Conservation (phyloP, 2,113 vertebrate species). For the Hippopotamus amphibius region DNA sequence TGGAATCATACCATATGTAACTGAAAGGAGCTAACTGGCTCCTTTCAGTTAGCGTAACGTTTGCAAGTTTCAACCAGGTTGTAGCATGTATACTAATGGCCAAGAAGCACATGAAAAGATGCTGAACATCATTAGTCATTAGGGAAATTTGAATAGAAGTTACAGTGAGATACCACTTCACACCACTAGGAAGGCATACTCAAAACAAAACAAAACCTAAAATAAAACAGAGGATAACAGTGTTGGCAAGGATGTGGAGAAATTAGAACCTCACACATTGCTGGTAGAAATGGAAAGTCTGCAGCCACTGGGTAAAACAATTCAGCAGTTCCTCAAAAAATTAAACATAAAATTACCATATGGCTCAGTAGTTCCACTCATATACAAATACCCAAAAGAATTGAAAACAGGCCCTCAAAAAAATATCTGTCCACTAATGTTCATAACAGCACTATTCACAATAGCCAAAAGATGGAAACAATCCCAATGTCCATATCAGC, state of each 20-base stretch:
- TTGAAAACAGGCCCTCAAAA: background rate
- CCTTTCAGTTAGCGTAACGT: background rate
- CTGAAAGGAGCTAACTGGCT: background rate
- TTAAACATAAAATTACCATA: background rate
- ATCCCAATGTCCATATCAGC: background rate
- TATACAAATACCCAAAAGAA: background rate
- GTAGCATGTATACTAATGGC: background rate
- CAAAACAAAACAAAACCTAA: background rate
- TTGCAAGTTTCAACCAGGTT: background rate
- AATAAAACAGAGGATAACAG: background rate
- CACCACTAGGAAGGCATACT: background rate
- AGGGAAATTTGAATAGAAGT: background rate
- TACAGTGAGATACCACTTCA: background rate
- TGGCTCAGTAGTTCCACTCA: background rate
- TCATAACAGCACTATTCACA: background rate
- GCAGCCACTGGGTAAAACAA: background rate
- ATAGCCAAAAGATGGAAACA: background rate
- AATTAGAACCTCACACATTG: background rate
- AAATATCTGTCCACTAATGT: constrained; percentile 17
- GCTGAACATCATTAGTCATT: background rate
- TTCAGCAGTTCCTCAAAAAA: background rate
- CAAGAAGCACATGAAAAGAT: background rate
- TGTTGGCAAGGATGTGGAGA: background rate
- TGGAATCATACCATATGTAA: background rate
- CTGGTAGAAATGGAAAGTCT: background rate